These are phyloP conservation scores for Sebastiscus tertius DNA, from an alignment of 2,797 vertebrate genomes.

Conservation along the genomic window DNA sequence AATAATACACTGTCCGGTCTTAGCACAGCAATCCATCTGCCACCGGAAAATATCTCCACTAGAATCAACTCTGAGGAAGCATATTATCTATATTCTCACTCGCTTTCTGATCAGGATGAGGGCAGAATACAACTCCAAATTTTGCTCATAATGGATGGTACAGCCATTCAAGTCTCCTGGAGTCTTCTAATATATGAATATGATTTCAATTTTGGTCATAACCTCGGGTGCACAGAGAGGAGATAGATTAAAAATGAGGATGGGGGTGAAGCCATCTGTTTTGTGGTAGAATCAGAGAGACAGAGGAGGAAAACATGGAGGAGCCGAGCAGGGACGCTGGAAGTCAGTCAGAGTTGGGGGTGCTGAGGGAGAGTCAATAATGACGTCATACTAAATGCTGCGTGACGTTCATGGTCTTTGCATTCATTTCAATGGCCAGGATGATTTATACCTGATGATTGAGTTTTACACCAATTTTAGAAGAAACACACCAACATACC, in stretches of 20 bases:
- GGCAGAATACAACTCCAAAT: slow-evolving; percentile 2
- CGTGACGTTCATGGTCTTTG: neutral
- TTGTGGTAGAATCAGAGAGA: slow-evolving; percentile 52
- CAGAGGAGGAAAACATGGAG: slow-evolving; percentile 44
- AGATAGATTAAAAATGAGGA: slow-evolving; percentile 59
- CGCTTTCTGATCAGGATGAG: neutral
- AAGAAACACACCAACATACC: neutral
- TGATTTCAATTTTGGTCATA: slow-evolving; percentile 58
- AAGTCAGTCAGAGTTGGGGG: slow-evolving; percentile 8
- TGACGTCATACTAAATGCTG: neutral
- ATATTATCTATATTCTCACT: neutral
- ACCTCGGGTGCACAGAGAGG: slow-evolving; percentile 52
- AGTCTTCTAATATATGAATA: slow-evolving; percentile 30
- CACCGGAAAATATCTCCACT: slow-evolving; percentile 42
- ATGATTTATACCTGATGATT: neutral
- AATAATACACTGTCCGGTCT: slow-evolving; percentile 58
- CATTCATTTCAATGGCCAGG: neutral
- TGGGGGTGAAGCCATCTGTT: slow-evolving; percentile 72
- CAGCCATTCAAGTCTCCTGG: slow-evolving; percentile 22
- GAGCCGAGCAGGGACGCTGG: slow-evolving; percentile 30
- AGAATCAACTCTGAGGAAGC: slow-evolving; percentile 30
- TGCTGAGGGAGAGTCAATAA: neutral
- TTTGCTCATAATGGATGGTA: neutral
- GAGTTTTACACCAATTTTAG: neutral
- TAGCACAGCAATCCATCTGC: slow-evolving; percentile 57